phyloP scores from a whole-genome alignment of 2,113 vertebrate species.

The Daphoenositta chrysoptera region DNA sequence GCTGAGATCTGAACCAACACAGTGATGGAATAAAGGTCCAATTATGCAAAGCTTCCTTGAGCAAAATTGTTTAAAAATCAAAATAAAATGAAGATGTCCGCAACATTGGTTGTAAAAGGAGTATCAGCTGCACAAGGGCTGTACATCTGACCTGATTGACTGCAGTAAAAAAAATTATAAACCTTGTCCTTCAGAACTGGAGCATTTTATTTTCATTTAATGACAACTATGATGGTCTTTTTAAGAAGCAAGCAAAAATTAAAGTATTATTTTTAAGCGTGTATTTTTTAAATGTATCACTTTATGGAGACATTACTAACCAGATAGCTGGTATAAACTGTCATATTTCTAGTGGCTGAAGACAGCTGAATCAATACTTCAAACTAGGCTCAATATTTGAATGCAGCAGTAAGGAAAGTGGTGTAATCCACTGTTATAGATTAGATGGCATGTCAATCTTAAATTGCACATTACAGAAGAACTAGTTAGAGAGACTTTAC shows the following conservation, averaged over 20 bases:
- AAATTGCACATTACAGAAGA: slow-evolving; percentile 13
- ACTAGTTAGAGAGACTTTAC: not conserved
- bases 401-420: slow-evolving; percentile 20
- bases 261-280: slow-evolving; percentile 28
- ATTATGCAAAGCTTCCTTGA: not conserved
- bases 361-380: slow-evolving; percentile 32
- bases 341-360: slow-evolving; percentile 30
- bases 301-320: slow-evolving; percentile 47
- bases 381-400: slow-evolving; percentile 35
- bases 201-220: slow-evolving; percentile 24
- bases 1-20: not conserved
- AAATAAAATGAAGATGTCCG: not conserved
- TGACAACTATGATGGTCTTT: slow-evolving; percentile 1
- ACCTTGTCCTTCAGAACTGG: slow-evolving; percentile 1
- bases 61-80: not conserved
- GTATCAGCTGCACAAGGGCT: not conserved
- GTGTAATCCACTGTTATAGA: slow-evolving; percentile 16
- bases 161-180: not conserved
- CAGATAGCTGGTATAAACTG: slow-evolving; percentile 32
- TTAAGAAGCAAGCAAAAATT: slow-evolving; percentile 40
- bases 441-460: not conserved
- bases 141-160: not conserved
- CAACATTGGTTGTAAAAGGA: not conserved
- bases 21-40: not conserved
- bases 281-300: slow-evolving; percentile 30